phyloP scores from a whole-genome alignment of 2,888 invertebrate species.

The Nemotelus nigrinus region DNA sequence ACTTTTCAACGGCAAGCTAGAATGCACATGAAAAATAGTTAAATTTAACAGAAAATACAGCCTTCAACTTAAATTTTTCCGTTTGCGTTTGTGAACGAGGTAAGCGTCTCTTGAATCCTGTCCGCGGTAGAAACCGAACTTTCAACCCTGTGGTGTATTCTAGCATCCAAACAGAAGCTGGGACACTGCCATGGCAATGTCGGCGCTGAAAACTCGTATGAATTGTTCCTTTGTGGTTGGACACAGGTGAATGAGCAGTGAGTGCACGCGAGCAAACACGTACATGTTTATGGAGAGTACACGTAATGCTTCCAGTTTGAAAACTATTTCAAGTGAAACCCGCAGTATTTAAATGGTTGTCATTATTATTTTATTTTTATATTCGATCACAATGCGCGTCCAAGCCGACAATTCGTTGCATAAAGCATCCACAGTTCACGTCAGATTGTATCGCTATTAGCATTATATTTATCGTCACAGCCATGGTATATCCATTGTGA shows the following conservation, averaged over 20 bases:
- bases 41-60: constrained; percentile 43
- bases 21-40: constrained; percentile 47
- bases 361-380: constrained; percentile 1
- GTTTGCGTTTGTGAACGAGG: neutral
- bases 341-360: neutral
- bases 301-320: neutral
- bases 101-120: neutral
- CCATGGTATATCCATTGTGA: no score
- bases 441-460: no score
- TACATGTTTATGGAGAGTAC: neutral
- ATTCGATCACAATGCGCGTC: constrained; percentile 15
- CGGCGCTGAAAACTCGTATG: constrained; percentile 43
- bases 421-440: neutral
- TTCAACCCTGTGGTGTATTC: neutral
- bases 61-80: neutral
- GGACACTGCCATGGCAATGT: no score
- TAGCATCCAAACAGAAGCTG: neutral
- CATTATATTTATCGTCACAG: no score
- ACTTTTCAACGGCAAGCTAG: constrained; percentile 6
- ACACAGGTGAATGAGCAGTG: constrained; percentile 47
- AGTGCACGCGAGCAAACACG: constrained; percentile 43
- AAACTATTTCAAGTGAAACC: constrained; percentile 15
- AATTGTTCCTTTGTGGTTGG: constrained; percentile 45
- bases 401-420: neutral
- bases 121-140: neutral